Evolutionary conservation across 2,113 vertebrate species (phyloP).

Genomic region (Megaceryle maxima): DNA sequence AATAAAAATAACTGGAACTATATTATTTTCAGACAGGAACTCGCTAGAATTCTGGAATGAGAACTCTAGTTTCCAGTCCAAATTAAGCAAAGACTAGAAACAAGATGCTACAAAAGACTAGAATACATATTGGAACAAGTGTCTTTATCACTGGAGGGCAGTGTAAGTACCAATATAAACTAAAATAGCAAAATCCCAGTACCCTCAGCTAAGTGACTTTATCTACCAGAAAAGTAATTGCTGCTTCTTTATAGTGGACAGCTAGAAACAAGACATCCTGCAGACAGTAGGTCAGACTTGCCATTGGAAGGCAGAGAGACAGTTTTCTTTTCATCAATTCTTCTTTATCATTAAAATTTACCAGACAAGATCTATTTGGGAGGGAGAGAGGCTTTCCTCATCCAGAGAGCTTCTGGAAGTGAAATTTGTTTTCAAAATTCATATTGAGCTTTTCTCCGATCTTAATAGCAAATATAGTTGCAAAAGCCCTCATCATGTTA

Average conservation of each 20-base stretch:
- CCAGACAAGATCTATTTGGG: rapidly evolving
- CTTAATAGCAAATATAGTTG: not conserved
- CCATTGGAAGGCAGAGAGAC: not conserved
- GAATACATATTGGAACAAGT: not conserved
- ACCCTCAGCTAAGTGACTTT: not conserved
- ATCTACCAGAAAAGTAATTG: not conserved
- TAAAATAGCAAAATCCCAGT: not conserved
- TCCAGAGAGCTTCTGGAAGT: not conserved
- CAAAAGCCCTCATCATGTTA: not conserved
- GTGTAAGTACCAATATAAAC: not conserved
- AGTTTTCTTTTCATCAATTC: not conserved
- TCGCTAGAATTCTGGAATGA: not conserved
- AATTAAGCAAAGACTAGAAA: not conserved
- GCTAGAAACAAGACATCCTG: not conserved
- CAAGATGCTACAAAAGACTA: not conserved
- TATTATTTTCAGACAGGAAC: not conserved
- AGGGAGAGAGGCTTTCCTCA: not conserved
- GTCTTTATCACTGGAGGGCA: slow-evolving; percentile 39
- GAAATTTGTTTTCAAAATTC: not conserved
- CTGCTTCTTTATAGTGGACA: not conserved
- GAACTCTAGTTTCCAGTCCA: not conserved
- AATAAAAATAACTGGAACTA: not conserved
- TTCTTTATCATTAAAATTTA: not conserved
- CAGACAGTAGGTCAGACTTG: not conserved
- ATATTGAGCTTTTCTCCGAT: not conserved